Percentiles rank a stretch among this genome's conserved stretches.
phyloP scores from a whole-genome alignment of 2,113 vertebrate species.

The Heterocephalus glaber region DNA sequence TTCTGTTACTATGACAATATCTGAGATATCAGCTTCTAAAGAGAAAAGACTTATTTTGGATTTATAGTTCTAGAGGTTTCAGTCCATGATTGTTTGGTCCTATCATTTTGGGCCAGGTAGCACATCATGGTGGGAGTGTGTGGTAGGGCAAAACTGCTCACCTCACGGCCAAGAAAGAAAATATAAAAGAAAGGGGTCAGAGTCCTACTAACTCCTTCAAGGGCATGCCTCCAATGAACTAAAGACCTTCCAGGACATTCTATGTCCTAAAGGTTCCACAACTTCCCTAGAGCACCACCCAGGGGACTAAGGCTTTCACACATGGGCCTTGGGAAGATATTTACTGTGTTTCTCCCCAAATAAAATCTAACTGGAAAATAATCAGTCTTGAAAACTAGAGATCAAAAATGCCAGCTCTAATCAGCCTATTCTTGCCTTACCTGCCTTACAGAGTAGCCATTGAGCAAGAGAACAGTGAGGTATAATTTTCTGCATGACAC shows the following conservation, averaged over 20 bases:
- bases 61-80: background rate
- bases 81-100: background rate
- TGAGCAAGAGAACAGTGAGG: background rate
- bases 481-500: background rate
- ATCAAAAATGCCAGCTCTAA: background rate
- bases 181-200: background rate
- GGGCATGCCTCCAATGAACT: background rate
- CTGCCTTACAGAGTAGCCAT: background rate
- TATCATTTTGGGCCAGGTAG: background rate
- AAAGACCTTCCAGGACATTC: background rate
- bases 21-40: background rate
- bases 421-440: background rate
- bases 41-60: background rate
- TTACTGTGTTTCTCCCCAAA: background rate
- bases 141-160: background rate
- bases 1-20: background rate
- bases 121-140: background rate
- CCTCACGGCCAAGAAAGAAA: background rate
- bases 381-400: background rate
- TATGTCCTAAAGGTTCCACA: background rate
- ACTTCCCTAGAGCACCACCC: background rate
- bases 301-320: background rate
- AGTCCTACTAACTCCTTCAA: background rate
- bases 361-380: background rate
- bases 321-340: background rate